Percentiles rank a stretch among this genome's conserved stretches.
phyloP scores from a whole-genome alignment of 2,113 vertebrate species.

The Siphamia tubifer region DNA sequence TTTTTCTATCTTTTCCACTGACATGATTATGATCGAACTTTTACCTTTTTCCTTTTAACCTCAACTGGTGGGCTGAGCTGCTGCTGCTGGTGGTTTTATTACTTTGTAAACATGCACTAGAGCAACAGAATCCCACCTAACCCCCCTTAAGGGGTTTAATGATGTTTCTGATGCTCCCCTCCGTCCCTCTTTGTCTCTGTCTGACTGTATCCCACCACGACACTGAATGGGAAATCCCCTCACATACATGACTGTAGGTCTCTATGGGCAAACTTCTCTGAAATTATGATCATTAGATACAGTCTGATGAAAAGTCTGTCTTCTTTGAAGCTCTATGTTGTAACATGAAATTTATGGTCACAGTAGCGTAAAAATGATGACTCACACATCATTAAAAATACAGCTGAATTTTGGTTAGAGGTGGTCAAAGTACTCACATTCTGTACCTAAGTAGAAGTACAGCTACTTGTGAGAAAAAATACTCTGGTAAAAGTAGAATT shows the following conservation, averaged over 20 bases:
- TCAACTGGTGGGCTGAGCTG: constrained; percentile 17
- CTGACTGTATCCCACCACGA: constrained; percentile 62
- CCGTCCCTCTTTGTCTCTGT: constrained; percentile 25
- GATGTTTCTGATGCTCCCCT: constrained; percentile 28
- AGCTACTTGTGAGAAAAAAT: no score
- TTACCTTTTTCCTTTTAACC: background rate
- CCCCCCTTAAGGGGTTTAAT: background rate
- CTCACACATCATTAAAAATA: background rate
- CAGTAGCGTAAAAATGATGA: background rate
- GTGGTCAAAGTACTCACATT: no score
- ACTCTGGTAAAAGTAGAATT: no score
- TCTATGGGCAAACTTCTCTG: constrained; percentile 25
- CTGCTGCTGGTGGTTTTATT: background rate
- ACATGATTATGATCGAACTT: constrained; percentile 5
- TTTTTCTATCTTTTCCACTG: constrained; percentile 45
- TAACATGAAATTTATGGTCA: background rate
- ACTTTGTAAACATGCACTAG: background rate
- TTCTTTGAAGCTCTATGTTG: background rate
- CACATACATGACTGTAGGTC: background rate
- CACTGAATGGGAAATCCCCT: constrained; percentile 50
- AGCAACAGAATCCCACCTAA: background rate
- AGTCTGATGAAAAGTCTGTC: background rate
- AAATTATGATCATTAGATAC: constrained; percentile 16
- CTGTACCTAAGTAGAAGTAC: no score
- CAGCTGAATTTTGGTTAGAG: no score